Evolutionary conservation across 2,113 vertebrate genomes (phyloP).

Genomic region (Ictidomys tridecemlineatus): DNA sequence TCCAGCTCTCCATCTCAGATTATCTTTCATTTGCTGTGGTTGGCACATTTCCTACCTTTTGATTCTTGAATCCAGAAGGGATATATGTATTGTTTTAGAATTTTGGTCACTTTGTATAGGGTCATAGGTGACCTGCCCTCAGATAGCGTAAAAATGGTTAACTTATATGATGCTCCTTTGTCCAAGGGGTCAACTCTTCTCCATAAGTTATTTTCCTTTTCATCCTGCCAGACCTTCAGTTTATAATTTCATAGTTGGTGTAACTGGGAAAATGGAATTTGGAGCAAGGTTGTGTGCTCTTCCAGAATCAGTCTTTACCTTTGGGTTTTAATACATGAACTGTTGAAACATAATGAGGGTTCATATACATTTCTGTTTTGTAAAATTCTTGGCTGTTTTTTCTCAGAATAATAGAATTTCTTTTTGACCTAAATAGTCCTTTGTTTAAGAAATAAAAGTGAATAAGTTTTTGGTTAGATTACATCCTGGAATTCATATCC

Average conservation of each 20-base stretch:
- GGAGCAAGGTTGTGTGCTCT: background rate
- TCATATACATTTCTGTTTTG: background rate
- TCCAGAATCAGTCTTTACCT: background rate
- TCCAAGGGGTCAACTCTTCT: background rate
- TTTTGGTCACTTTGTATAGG: background rate
- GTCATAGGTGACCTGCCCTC: background rate
- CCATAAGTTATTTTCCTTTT: background rate
- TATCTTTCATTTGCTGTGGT: background rate
- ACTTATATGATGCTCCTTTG: background rate
- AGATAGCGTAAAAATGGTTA: background rate
- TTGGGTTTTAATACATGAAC: background rate
- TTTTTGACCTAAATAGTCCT: background rate
- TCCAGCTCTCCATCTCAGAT: background rate
- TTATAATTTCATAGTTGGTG: background rate
- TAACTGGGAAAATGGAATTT: background rate
- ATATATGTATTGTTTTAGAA: background rate
- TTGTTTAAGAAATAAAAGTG: background rate
- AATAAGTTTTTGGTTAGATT: background rate
- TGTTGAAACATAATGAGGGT: background rate
- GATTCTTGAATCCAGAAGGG: background rate
- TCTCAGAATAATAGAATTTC: background rate
- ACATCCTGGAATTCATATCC: background rate
- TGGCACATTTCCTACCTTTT: background rate
- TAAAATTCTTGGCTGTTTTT: background rate
- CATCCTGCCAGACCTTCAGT: background rate